phyloP scores from a whole-genome alignment of 1,140 invertebrate genomes.

The Teleogryllus occipitalis region DNA sequence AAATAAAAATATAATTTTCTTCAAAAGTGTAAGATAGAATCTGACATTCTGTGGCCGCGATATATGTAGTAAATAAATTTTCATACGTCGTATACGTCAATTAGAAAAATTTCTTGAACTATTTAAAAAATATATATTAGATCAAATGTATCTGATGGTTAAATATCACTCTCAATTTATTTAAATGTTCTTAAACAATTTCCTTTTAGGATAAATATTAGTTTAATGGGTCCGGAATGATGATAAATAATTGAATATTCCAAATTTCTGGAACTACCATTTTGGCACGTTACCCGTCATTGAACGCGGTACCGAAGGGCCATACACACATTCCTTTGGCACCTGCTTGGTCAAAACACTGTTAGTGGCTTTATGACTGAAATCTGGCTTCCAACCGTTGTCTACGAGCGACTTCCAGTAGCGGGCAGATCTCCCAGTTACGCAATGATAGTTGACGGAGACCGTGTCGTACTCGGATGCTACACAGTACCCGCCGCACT shows the following conservation, averaged over 20 bases:
- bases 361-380: background rate
- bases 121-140: too few species aligned
- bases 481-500: background rate
- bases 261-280: background rate
- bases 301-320: too few species aligned
- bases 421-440: background rate
- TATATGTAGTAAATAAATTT: too few species aligned
- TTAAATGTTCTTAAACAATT: background rate
- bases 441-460: background rate
- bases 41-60: too few species aligned
- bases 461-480: background rate
- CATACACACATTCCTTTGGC: background rate
- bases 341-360: background rate
- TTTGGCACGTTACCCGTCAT: too few species aligned
- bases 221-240: background rate
- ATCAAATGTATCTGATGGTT: too few species aligned
- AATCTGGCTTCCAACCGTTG: background rate
- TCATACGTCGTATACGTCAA: too few species aligned
- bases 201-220: background rate
- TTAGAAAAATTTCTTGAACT: too few species aligned
- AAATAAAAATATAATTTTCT: too few species aligned
- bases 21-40: too few species aligned
- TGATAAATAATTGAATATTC: background rate
- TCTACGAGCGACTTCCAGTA: background rate
- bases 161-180: too few species aligned